Conservation (phyloP, 2,797 vertebrate species). For the Gymnodraco acuticeps region DNA sequence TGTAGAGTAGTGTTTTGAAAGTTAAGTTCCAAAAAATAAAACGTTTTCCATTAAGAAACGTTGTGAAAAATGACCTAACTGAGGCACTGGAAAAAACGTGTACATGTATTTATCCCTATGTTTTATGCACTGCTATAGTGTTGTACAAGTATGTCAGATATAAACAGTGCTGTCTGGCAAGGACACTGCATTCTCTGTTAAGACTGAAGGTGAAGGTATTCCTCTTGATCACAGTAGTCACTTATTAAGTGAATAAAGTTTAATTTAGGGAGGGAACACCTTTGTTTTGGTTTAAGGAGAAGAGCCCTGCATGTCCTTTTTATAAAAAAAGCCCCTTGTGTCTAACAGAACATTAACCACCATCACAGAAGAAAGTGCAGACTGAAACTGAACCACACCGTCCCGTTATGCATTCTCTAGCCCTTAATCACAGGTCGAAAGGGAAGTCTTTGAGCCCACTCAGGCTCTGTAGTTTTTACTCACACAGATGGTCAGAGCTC, state of each 20-base stretch:
- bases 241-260: conserved; percentile 1
- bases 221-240: neutral
- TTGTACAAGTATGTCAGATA: neutral
- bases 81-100: neutral
- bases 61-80: conserved; percentile 42
- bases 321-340: conserved; percentile 22
- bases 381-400: conserved; percentile 15
- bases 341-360: conserved; percentile 18
- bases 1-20: neutral
- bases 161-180: neutral
- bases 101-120: neutral
- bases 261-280: conserved; percentile 9
- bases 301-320: conserved; percentile 12
- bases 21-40: neutral
- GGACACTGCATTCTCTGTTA: conserved; percentile 9
- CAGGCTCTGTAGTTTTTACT: conserved; percentile 81
- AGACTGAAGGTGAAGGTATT: neutral
- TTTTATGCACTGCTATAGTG: neutral
- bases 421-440: conserved; percentile 52
- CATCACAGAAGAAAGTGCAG: conserved; percentile 28
- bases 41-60: neutral
- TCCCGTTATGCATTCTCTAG: conserved; percentile 41
- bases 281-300: neutral
- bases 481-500: conserved; percentile 93
- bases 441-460: conserved; percentile 37